phyloP scores from a whole-genome alignment of 2,113 vertebrate species.

The Myiopsitta monachus region DNA sequence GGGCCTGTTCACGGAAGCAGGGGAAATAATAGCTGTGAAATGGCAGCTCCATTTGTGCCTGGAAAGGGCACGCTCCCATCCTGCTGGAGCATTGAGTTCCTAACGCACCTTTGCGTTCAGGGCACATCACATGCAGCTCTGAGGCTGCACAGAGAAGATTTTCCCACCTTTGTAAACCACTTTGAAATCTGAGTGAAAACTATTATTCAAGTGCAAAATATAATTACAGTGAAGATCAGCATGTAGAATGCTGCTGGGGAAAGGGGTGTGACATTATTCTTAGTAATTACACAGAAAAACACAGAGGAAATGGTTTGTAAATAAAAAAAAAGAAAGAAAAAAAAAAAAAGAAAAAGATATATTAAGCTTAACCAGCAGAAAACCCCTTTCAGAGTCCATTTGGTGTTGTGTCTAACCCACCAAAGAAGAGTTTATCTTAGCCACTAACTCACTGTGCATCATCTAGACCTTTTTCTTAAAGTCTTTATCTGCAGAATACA shows the following conservation, averaged over 20 bases:
- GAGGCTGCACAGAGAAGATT: neutral
- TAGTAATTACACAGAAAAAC: neutral
- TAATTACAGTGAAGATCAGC: neutral
- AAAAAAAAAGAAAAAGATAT: neutral
- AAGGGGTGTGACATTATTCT: constrained; percentile 8
- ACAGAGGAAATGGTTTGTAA: neutral
- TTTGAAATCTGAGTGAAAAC: neutral
- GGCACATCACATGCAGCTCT: neutral
- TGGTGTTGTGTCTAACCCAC: neutral
- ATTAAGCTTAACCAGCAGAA: neutral
- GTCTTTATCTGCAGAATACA: neutral
- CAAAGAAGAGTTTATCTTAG: neutral
- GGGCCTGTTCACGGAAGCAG: neutral
- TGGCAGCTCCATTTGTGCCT: neutral
- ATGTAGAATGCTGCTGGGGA: neutral
- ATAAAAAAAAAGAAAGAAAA: neutral
- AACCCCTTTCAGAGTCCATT: neutral
- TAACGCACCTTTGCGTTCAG: neutral
- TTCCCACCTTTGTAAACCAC: neutral
- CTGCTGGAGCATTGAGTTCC: rapidly evolving
- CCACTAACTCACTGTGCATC: neutral
- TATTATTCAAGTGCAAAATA: neutral
- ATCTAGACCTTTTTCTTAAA: neutral
- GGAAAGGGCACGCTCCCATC: neutral
- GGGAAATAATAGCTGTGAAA: neutral